These are phyloP conservation scores for Steatocranus sp. DNA, from an alignment of 2,797 vertebrate genomes.

Conservation along the genomic window DNA sequence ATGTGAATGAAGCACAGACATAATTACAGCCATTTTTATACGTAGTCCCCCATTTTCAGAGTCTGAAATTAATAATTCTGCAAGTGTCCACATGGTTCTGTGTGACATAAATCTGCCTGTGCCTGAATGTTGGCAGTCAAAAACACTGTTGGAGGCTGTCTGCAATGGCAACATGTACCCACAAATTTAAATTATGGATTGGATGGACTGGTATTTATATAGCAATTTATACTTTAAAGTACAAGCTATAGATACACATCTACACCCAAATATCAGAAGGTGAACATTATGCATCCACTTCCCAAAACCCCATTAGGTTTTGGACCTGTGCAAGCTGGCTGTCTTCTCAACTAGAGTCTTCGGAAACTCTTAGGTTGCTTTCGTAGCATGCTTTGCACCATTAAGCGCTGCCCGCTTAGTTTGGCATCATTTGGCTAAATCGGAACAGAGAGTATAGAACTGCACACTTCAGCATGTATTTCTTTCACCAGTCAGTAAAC, in stretches of 20 bases:
- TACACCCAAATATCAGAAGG: neutral
- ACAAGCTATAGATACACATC: neutral
- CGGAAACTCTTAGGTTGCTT: neutral
- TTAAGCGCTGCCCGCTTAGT: accelerated
- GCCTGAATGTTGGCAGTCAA: neutral
- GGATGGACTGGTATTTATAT: neutral
- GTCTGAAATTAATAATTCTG: neutral
- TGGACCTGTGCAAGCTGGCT: neutral
- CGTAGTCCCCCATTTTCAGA: neutral
- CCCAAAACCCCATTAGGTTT: neutral
- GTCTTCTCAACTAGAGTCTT: accelerated
- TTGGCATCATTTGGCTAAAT: neutral
- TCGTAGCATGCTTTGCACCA: neutral
- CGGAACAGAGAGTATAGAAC: neutral
- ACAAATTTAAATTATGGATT: neutral
- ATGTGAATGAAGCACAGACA: neutral
- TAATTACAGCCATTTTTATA: neutral
- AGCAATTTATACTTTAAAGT: neutral
- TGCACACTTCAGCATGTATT: neutral
- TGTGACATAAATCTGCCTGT: neutral
- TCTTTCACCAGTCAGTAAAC: neutral
- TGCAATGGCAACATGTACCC: neutral
- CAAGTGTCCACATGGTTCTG: neutral
- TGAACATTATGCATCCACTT: neutral
- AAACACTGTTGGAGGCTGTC: neutral